These are phyloP conservation scores for Helicoverpa assulta DNA, from an alignment of 2,888 invertebrate genomes.

Conservation along the genomic window DNA sequence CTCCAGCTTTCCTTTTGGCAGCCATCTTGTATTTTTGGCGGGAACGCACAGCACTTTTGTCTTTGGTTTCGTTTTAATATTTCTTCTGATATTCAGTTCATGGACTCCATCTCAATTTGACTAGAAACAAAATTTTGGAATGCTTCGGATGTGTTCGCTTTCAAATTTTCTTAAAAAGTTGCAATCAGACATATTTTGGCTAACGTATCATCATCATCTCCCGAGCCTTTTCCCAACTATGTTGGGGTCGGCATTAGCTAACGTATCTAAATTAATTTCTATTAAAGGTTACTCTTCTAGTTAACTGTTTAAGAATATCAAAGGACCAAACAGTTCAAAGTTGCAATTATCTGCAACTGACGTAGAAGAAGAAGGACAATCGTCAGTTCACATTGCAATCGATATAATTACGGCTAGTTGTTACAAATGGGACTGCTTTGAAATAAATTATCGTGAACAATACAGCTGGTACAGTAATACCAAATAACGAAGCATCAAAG, in stretches of 20 bases:
- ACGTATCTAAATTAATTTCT: not conserved
- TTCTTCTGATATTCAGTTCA: slow-evolving; percentile 73
- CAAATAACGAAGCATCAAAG: not conserved
- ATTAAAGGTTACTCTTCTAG: slow-evolving; percentile 23
- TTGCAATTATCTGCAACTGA: slow-evolving; percentile 42
- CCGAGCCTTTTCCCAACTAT: too few relatives aligned
- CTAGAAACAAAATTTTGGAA: slow-evolving; percentile 51
- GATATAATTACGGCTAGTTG: slow-evolving; percentile 32
- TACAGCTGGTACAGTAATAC: not conserved
- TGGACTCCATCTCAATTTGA: slow-evolving; percentile 76
- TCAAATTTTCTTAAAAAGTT: slow-evolving; percentile 7
- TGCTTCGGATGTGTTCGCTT: slow-evolving; percentile 46
- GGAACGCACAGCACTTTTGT: slow-evolving; percentile 82
- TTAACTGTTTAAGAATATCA: slow-evolving; percentile 27
- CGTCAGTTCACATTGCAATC: slow-evolving; percentile 37
- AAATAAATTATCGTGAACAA: slow-evolving; percentile 28
- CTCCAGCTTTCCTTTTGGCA: slow-evolving; percentile 94
- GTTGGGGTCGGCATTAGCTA: too few relatives aligned
- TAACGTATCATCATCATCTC: too few relatives aligned
- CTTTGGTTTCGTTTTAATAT: slow-evolving; percentile 76
- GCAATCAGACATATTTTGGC: slow-evolving; percentile 27
- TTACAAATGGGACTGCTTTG: slow-evolving; percentile 14
- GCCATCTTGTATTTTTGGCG: slow-evolving; percentile 90
- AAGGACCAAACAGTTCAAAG: slow-evolving; percentile 37
- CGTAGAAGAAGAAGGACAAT: slow-evolving; percentile 31